Evolutionary conservation across 2,888 invertebrate genomes (phyloP).

Genomic region (Melieria picta): DNA sequence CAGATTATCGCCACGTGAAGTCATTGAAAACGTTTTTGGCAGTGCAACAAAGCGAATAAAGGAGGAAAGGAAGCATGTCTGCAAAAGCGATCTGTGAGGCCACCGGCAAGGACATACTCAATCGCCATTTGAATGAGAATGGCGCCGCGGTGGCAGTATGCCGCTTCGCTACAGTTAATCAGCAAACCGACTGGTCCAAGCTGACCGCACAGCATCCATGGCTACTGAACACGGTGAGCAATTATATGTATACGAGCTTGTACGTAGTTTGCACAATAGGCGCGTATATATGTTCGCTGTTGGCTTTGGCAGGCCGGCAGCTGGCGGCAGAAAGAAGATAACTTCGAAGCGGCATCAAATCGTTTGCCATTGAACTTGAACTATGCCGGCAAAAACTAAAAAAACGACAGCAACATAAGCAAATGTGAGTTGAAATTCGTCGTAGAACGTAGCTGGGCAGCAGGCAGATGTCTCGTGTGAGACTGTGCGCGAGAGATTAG

Average conservation of each 20-base stretch:
- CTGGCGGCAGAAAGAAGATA: too few relatives aligned
- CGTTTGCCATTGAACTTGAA: constrained; percentile 48
- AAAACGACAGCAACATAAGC: not conserved
- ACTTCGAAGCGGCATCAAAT: too few relatives aligned
- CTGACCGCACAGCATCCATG: constrained; percentile 83
- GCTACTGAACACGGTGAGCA: constrained; percentile 78
- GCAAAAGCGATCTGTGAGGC: constrained; percentile 97
- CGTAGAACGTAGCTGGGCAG: too few relatives aligned
- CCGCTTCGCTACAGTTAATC: constrained; percentile 83
- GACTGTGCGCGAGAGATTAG: too few relatives aligned
- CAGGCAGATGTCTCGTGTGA: too few relatives aligned
- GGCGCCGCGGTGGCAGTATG: constrained; percentile 80
- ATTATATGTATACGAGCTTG: not conserved
- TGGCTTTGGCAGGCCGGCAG: too few relatives aligned
- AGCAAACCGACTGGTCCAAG: constrained; percentile 79
- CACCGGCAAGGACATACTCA: constrained; percentile 91
- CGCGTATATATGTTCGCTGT: too few relatives aligned
- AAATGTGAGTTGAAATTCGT: too few relatives aligned
- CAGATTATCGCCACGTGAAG: too few relatives aligned
- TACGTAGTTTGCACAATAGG: too few relatives aligned
- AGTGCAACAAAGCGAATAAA: not conserved
- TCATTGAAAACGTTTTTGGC: not conserved
- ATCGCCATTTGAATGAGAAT: constrained; percentile 77
- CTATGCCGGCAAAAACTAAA: constrained; percentile 30
- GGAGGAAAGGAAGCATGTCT: constrained; percentile 77